Evolutionary conservation across 1,140 invertebrate genomes (phyloP).

Genomic region (Nephila pilipes): DNA sequence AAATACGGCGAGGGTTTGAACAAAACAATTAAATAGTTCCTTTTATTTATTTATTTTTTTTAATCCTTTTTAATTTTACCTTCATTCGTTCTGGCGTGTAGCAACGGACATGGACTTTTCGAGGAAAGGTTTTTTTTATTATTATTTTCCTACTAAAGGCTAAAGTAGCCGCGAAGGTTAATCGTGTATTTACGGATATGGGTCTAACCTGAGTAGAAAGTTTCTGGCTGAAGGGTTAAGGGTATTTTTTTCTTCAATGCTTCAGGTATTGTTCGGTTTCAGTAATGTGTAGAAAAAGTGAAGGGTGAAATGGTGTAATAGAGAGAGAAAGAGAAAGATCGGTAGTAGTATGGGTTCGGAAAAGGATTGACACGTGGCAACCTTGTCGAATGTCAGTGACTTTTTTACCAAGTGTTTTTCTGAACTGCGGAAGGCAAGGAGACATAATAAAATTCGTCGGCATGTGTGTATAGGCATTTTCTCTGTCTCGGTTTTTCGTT

Average conservation of each 20-base stretch:
- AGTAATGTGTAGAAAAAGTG: neutral
- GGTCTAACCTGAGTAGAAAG: no score
- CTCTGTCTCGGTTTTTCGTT: neutral
- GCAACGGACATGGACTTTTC: neutral
- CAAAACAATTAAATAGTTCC: neutral
- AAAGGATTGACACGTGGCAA: constrained; percentile 1
- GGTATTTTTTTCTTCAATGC: neutral
- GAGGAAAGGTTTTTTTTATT: neutral
- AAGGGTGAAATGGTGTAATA: neutral
- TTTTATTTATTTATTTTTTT: neutral
- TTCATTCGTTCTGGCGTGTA: neutral
- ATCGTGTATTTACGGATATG: neutral
- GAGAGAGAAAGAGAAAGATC: neutral
- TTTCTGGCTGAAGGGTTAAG: neutral
- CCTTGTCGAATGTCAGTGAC: constrained; percentile 24
- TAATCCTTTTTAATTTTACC: neutral
- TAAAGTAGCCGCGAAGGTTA: constrained; percentile 24
- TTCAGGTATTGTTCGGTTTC: constrained; percentile 6
- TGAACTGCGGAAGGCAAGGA: neutral
- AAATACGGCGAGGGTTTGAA: constrained; percentile 10
- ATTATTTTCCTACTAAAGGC: neutral
- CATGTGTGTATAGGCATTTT: neutral
- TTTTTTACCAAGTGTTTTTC: constrained; percentile 1
- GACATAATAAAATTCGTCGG: neutral
- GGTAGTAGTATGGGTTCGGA: neutral